Base-by-base conservation (phyloP, 1,140 invertebrate species). In the Drosophila oshimai region DNA sequence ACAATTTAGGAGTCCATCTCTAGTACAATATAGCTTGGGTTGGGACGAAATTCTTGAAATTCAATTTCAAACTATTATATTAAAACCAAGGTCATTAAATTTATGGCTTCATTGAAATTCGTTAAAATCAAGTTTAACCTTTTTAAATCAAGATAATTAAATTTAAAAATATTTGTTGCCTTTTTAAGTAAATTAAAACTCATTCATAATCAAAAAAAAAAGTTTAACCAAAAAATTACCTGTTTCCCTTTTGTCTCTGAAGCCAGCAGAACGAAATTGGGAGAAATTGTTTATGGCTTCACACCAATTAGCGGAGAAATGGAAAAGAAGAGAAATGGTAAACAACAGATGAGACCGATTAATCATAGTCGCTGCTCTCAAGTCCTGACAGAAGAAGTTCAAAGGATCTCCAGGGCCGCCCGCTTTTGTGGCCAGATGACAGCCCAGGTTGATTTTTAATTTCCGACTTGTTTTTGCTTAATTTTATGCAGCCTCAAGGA, bases 291-390 rank as follows among this genome's bases (percentile, higher is more conserved):
- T 61, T 73, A 73, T 72, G 42, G 54, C 67, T 67, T 73, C 51
- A 81, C 78, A 78, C 45, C 50, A 41, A 81, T 81, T 77, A 69
- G 34, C 54, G 51, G 31, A 50, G 62, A 78, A 69, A 75, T 74
- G 51, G 55, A n/a, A n/a, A n/a, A n/a, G n/a, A n/a, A n/a, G n/a
- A 64, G 65, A 80, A 80, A 80, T 73, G 9, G 75, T 74, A 76
- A 81, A 73, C 55, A 83, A 87, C 80, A 86, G 80, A 86, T 86
- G 80, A 86, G 61, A 41, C 37, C 80, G 42, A 86, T 86, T 86
- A 86, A 86, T 86, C 80, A 86, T 80, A 45, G 31, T 4, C 37
- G 9, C 31, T 29, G 4, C 18, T 37, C 24, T 57, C 4, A 33
- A 33, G 34, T 26, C 42, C 33, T 64, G 58, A 64, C 58, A 64